Evolutionary conservation across 2,888 invertebrate species (phyloP).

Genomic region (Elmis aenea): DNA sequence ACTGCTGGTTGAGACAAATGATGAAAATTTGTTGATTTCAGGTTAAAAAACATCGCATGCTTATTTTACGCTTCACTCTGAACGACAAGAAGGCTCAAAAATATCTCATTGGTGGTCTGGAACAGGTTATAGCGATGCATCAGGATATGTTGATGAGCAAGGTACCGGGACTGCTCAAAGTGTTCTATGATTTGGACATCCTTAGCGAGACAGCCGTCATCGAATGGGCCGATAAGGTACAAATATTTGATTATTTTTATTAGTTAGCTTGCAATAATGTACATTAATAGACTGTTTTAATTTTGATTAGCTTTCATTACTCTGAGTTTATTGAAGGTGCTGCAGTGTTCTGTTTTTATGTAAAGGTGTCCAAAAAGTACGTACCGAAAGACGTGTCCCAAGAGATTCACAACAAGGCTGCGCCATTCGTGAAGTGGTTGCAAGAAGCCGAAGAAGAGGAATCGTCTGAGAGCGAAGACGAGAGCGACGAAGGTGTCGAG

Average conservation of each 20-base stretch:
- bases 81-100: constrained; percentile 82
- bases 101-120: constrained; percentile 90
- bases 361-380: constrained; percentile 75
- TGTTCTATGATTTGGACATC: constrained; percentile 92
- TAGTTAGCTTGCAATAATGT: no score
- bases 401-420: constrained; percentile 88
- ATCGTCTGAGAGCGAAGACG: constrained; percentile 68
- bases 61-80: constrained; percentile 77
- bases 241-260: no score
- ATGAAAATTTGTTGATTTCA: background rate
- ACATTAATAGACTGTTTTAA: no score
- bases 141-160: constrained; percentile 76
- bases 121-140: constrained; percentile 83
- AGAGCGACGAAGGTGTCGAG: constrained; percentile 61
- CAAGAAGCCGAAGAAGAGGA: constrained; percentile 95
- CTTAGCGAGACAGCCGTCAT: constrained; percentile 90
- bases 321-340: no score
- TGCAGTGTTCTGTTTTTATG: constrained; percentile 1
- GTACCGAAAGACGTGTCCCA: constrained; percentile 85
- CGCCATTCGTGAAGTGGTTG: constrained; percentile 94
- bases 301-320: background rate
- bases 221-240: constrained; percentile 92
- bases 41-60: constrained; percentile 69
- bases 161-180: constrained; percentile 57
- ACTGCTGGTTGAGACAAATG: no score